phyloP scores from a whole-genome alignment of 2,113 vertebrate species.

The Romanogobio albipinnatus region DNA sequence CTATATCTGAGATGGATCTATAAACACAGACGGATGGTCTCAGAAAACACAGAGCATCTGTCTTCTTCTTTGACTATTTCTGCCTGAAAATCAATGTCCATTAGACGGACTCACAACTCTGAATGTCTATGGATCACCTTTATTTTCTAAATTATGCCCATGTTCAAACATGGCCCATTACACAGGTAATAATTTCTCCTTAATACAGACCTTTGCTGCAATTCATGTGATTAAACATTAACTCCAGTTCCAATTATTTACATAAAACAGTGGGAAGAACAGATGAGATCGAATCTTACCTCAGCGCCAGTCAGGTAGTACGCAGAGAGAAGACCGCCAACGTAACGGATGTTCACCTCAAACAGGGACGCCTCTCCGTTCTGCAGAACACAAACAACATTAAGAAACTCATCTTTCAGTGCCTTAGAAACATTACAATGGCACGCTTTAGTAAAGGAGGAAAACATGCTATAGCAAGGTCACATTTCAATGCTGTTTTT shows the following conservation, averaged over 20 bases:
- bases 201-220: neutral
- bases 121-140: slow-evolving; percentile 57
- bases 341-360: slow-evolving; percentile 98
- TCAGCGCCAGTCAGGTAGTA: slow-evolving; percentile 92
- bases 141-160: slow-evolving; percentile 52
- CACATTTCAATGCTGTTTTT: neutral
- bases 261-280: neutral
- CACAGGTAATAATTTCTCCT: neutral
- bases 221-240: neutral
- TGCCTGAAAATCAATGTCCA: slow-evolving; percentile 72
- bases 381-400: slow-evolving; percentile 72
- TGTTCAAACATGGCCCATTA: neutral
- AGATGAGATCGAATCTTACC: slow-evolving; percentile 77
- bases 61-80: slow-evolving; percentile 54
- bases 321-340: slow-evolving; percentile 88
- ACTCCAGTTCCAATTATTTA: neutral
- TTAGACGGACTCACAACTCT: slow-evolving; percentile 61
- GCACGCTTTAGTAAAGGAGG: neutral
- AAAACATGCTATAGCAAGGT: neutral
- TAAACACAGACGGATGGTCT: neutral
- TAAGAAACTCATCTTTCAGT: neutral
- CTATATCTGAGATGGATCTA: neutral
- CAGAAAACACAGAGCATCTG: slow-evolving; percentile 8
- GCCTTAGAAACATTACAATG: neutral
- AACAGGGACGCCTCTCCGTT: slow-evolving; percentile 96